Percentiles rank a stretch among this genome's conserved stretches.
Evolutionary conservation across 2,113 vertebrate genomes (phyloP).

Genomic region (Rhinolophus sinicus): DNA sequence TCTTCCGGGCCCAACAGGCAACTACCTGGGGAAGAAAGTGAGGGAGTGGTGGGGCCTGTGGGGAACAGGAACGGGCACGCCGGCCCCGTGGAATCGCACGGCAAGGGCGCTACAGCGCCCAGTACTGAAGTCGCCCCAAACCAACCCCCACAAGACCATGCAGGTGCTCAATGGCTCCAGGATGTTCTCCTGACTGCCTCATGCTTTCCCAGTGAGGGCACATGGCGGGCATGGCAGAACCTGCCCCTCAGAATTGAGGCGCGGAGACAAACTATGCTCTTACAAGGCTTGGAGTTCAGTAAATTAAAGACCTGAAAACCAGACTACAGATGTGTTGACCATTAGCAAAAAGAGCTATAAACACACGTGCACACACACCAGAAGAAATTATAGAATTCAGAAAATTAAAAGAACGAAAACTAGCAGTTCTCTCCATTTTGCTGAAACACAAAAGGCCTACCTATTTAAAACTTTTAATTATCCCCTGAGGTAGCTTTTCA

Average conservation of each 20-base stretch:
- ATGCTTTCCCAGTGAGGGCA: accelerated
- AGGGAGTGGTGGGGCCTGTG: background rate
- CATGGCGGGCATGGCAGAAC: accelerated
- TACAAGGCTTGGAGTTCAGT: background rate
- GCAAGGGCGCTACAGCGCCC: background rate
- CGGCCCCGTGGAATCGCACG: background rate
- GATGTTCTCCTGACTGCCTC: too few relatives aligned
- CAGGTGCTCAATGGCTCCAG: accelerated
- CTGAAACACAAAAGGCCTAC: background rate
- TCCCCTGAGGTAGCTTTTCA: background rate
- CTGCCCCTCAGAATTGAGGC: background rate
- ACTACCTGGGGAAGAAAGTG: too few relatives aligned
- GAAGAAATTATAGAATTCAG: background rate
- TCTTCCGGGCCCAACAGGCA: background rate
- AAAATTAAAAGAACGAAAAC: background rate
- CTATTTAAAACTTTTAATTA: background rate
- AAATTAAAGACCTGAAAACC: background rate
- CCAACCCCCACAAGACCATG: background rate
- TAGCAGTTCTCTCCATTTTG: background rate
- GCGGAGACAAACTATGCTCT: background rate
- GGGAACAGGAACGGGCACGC: background rate
- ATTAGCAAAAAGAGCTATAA: background rate
- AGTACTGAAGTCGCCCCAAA: too few relatives aligned
- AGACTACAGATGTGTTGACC: background rate
- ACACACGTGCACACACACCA: background rate